These are phyloP conservation scores for Hydra vulgaris DNA, from an alignment of 30 jellyfish, hydroid and myxozoan species.

Conservation along the genomic window DNA sequence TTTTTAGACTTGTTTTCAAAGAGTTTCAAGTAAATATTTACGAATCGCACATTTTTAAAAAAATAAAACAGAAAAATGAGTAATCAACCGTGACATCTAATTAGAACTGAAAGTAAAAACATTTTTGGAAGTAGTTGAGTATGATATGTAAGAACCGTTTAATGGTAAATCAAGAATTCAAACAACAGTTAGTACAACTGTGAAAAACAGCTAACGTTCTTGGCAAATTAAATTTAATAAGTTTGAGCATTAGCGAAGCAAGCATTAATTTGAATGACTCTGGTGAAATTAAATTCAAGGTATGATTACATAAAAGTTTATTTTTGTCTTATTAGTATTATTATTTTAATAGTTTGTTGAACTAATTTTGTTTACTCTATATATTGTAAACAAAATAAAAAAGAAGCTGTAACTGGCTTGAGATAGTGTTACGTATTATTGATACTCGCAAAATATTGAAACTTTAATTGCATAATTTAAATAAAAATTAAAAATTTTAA, in stretches of 20 bases:
- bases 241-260: too few relatives aligned
- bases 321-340: too few relatives aligned
- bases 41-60: not conserved
- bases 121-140: not conserved
- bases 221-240: not conserved
- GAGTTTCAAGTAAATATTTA: not conserved
- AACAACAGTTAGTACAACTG: not conserved
- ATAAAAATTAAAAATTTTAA: too few relatives aligned
- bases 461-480: too few relatives aligned
- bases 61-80: not conserved
- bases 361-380: too few relatives aligned
- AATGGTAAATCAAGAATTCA: not conserved
- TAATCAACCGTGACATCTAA: not conserved
- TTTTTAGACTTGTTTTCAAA: too few relatives aligned
- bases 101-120: not conserved
- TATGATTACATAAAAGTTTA: not conserved
- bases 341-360: too few relatives aligned
- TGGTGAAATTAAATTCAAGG: not conserved
- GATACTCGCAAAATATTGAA: too few relatives aligned
- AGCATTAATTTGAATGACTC: not conserved
- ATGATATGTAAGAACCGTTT: not conserved
- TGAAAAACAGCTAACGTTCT: not conserved
- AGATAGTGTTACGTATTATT: too few relatives aligned
- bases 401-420: too few relatives aligned
- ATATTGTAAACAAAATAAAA: too few relatives aligned